Percentiles rank a stretch among this genome's conserved stretches.
Evolutionary conservation across 1,140 invertebrate species (phyloP).

Genomic region (Diuraphis noxia): DNA sequence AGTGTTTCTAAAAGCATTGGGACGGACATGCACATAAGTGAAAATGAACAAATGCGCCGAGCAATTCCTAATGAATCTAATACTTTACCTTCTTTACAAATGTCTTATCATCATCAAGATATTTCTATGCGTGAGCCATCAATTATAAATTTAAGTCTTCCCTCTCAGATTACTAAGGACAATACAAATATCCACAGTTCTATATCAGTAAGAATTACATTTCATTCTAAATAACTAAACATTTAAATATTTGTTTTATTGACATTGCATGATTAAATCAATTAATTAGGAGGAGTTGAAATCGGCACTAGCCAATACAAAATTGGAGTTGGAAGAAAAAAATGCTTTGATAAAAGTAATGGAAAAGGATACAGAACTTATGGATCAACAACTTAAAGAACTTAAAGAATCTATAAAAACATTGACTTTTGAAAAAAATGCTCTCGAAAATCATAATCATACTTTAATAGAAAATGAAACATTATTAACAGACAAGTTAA

Average conservation of each 20-base stretch:
- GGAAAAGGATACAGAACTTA: slow-evolving; percentile 41
- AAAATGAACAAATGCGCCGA: slow-evolving; percentile 47
- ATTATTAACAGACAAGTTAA: slow-evolving; percentile 13
- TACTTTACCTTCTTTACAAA: slow-evolving; percentile 35
- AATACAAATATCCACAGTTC: slow-evolving; percentile 13
- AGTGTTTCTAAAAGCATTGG: slow-evolving; percentile 44
- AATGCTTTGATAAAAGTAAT: slow-evolving; percentile 42
- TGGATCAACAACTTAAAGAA: slow-evolving; percentile 21
- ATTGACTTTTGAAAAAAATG: neutral
- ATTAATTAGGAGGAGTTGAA: slow-evolving; percentile 33
- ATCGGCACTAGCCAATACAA: neutral
- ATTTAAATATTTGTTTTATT: neutral
- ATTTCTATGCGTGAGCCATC: slow-evolving; percentile 34
- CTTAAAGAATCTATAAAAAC: neutral
- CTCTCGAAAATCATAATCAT: neutral
- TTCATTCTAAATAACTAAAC: neutral
- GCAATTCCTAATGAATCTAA: slow-evolving; percentile 35
- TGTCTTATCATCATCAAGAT: slow-evolving; percentile 38
- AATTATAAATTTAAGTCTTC: slow-evolving; percentile 32
- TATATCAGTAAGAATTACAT: slow-evolving; percentile 6
- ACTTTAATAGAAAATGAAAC: slow-evolving; percentile 15
- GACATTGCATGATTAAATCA: neutral
- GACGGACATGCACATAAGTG: slow-evolving; percentile 25
- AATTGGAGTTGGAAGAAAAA: slow-evolving; percentile 40
- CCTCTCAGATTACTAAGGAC: neutral